Evolutionary conservation across 1,140 invertebrate genomes (phyloP), one percentile per base, ranked within the genome.

Genomic region (Oryzaephilus surinamensis): DNA sequence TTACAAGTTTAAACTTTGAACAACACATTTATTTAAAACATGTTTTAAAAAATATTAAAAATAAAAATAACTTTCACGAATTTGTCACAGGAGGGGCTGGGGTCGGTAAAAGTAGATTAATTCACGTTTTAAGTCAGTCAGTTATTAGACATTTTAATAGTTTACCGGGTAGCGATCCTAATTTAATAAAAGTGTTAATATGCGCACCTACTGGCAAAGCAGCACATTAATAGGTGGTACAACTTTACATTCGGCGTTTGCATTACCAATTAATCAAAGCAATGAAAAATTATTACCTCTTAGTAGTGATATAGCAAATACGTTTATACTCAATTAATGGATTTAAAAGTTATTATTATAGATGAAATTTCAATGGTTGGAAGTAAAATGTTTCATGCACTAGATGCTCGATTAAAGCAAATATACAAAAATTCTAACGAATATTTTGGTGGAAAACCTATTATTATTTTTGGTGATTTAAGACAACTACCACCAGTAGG

Each of bases 291-390:
- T 47, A 12, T 16, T 24, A 24, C 12, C 27, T 6, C 35, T 57
- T 18, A 31, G 31, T 31, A 16, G 38, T n/a, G 46, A 50, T 19
- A 26, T 50, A 2, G 37, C 38, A n/a, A 53, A 54, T 31, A 40
- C 34, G 11, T 34, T 58, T 6, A 13, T 43, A 37, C 17, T 12
- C 13, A 44, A 43, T 17, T 61, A 15, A 20, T 64, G 14, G 62
- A 64, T 15, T 60, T 64, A 33, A 61, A 64, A 46, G 60, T 64
- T 53, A 52, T 64, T 18, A 57, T n/a, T n/a, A n/a, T n/a, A n/a
- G n/a, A n/a, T n/a, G n/a, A n/a, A n/a, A n/a, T n/a, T n/a, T n/a
- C n/a, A 52, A 12, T 61, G 62, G 60, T 50, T 61, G 54, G 56
- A 17, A 15, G 38, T 14, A 45, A 23, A 28, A 46, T 50, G 19